Percentiles rank a stretch among this genome's conserved stretches.
Conservation (phyloP, 1,140 invertebrate species). For the Orchestia grillus region DNA sequence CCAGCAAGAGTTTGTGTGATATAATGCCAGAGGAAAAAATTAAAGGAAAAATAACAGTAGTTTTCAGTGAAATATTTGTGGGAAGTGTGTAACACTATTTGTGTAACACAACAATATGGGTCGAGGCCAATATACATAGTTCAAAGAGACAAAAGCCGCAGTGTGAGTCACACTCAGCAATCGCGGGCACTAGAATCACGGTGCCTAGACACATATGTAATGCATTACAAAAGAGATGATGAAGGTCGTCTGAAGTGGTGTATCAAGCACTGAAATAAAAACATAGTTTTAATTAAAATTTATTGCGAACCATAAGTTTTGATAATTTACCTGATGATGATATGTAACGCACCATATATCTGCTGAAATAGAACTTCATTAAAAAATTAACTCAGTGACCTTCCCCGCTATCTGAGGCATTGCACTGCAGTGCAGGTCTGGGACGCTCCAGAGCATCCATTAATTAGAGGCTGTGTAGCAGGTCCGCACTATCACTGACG, state of each 20-base stretch:
- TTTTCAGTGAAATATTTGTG: no score
- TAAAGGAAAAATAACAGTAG: no score
- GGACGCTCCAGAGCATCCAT: no score
- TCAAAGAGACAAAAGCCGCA: not conserved
- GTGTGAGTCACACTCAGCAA: not conserved
- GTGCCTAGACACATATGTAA: not conserved
- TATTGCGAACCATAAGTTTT: no score
- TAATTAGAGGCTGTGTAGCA: no score
- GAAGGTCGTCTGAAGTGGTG: not conserved
- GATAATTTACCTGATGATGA: no score
- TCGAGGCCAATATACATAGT: not conserved
- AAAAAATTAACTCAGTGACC: not conserved
- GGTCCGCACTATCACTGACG: not conserved
- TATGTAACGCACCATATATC: not conserved
- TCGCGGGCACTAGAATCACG: not conserved
- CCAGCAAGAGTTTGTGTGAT: no score
- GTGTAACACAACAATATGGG: not conserved
- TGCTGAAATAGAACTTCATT: not conserved
- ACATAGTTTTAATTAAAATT: not conserved
- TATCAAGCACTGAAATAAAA: not conserved
- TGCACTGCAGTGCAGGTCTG: no score
- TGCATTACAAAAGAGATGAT: not conserved
- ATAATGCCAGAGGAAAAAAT: no score
- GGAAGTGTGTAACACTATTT: no score
- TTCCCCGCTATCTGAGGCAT: no score